A percentile compares a stretch with the other conserved stretches of the same genome.
These are phyloP conservation scores for Drosophila recens DNA, from an alignment of 2,888 invertebrate species.

Conservation along the genomic window DNA sequence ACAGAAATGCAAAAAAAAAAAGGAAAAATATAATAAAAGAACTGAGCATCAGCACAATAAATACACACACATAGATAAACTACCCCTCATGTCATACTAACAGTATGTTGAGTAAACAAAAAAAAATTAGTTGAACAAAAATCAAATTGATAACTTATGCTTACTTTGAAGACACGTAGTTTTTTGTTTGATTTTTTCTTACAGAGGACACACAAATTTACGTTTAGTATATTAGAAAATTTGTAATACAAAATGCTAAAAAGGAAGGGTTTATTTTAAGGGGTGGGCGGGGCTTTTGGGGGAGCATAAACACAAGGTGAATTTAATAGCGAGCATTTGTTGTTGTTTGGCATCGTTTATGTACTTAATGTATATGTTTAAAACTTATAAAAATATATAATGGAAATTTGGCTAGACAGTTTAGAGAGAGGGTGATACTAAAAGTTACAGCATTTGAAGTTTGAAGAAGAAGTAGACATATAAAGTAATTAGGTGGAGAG, in stretches of 20 bases:
- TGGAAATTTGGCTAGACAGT: slow-evolving; percentile 32
- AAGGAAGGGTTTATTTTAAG: slow-evolving; percentile 26
- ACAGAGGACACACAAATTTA: slow-evolving; percentile 52
- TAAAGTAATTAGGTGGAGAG: slow-evolving; percentile 29
- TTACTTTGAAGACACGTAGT: slow-evolving; percentile 22
- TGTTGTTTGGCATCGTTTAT: slow-evolving; percentile 19
- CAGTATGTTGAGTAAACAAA: slow-evolving; percentile 30
- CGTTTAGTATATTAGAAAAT: slow-evolving; percentile 41
- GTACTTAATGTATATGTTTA: slow-evolving; percentile 30
- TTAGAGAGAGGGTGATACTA: slow-evolving; percentile 32
- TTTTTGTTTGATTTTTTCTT: slow-evolving; percentile 9
- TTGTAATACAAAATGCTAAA: slow-evolving; percentile 66
- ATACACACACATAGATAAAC: slow-evolving; percentile 53
- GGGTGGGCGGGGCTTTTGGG: background rate
- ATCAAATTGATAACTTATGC: slow-evolving; percentile 27
- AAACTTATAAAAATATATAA: slow-evolving; percentile 17
- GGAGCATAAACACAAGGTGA: slow-evolving; percentile 54
- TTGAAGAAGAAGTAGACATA: slow-evolving; percentile 9
- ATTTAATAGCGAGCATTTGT: slow-evolving; percentile 51
- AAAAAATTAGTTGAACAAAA: slow-evolving; percentile 34
- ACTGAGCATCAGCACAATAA: slow-evolving; percentile 60
- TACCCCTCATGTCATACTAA: slow-evolving; percentile 14
- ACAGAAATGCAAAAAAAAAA: slow-evolving; percentile 52
- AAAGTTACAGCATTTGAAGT: slow-evolving; percentile 23
- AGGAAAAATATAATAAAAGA: slow-evolving; percentile 49